These are phyloP conservation scores for Ochropleura plecta DNA, from an alignment of 2,888 invertebrate genomes.

Conservation along the genomic window DNA sequence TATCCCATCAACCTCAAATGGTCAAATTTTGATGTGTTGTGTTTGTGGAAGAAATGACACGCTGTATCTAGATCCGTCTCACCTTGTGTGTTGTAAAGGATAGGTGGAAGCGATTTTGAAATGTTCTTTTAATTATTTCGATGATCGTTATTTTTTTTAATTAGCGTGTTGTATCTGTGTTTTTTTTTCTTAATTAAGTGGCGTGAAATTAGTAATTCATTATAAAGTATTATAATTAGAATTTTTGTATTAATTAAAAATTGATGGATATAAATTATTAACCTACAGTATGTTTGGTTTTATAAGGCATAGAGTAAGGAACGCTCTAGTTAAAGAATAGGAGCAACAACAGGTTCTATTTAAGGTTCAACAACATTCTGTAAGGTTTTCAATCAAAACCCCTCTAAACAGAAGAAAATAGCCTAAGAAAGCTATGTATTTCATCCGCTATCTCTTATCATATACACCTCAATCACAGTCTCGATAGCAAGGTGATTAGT, in stretches of 20 bases:
- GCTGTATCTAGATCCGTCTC: conserved; percentile 84
- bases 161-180: background rate
- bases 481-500: conserved; percentile 89
- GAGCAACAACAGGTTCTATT: background rate
- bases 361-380: background rate
- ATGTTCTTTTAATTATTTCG: background rate
- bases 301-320: no score
- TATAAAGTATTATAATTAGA: no score
- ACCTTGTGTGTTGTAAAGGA: conserved; percentile 74
- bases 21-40: conserved; percentile 78
- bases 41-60: conserved; percentile 81
- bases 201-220: no score
- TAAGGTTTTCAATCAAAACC: background rate
- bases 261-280: no score
- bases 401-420: background rate
- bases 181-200: no score
- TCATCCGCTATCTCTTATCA: conserved; percentile 74
- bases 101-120: conserved; percentile 29
- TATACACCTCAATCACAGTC: conserved; percentile 76
- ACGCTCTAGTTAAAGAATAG: background rate
- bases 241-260: no score
- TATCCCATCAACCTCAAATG: conserved; percentile 72
- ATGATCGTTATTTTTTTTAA: background rate
- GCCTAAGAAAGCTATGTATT: background rate
- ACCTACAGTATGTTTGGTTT: no score